phyloP scores from a whole-genome alignment of 2,797 vertebrate species.

The Naso thynnoides region DNA sequence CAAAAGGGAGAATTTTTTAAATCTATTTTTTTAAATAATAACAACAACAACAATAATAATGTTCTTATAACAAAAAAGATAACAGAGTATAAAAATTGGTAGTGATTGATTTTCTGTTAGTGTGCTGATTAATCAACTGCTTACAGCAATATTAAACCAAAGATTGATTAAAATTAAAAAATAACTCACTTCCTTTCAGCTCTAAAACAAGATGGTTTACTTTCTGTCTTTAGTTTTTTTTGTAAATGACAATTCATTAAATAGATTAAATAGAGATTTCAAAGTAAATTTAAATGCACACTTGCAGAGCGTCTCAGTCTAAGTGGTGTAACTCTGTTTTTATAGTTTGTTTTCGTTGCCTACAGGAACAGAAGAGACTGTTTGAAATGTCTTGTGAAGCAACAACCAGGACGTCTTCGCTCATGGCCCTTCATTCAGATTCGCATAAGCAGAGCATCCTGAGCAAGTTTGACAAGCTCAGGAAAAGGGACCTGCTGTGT shows the following conservation, averaged over 20 bases:
- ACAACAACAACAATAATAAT: too few species aligned
- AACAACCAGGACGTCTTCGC: constrained; percentile 23
- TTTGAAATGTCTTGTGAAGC: constrained; percentile 81
- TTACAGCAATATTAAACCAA: not conserved
- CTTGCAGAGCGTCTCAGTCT: not conserved
- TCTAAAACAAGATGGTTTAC: not conserved
- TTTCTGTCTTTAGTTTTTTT: not conserved
- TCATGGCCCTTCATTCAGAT: constrained; percentile 86
- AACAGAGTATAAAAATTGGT: not conserved
- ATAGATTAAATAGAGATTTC: not conserved
- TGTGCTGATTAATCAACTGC: not conserved
- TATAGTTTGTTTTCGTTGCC: not conserved
- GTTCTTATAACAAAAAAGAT: too few species aligned
- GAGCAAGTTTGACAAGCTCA: constrained; percentile 89
- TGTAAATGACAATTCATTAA: not conserved
- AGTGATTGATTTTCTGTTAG: too few species aligned
- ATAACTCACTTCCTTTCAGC: not conserved
- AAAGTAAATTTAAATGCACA: not conserved
- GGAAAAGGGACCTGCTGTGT: constrained; percentile 91
- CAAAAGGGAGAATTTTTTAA: too few species aligned
- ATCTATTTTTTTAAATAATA: too few species aligned
- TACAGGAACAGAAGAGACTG: constrained; percentile 12
- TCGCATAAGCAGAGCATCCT: constrained; percentile 90
- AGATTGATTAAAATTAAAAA: not conserved
- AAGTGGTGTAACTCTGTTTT: not conserved